Evolutionary conservation across 2,888 invertebrate genomes (phyloP).

Genomic region (Itoplectis maculator): DNA sequence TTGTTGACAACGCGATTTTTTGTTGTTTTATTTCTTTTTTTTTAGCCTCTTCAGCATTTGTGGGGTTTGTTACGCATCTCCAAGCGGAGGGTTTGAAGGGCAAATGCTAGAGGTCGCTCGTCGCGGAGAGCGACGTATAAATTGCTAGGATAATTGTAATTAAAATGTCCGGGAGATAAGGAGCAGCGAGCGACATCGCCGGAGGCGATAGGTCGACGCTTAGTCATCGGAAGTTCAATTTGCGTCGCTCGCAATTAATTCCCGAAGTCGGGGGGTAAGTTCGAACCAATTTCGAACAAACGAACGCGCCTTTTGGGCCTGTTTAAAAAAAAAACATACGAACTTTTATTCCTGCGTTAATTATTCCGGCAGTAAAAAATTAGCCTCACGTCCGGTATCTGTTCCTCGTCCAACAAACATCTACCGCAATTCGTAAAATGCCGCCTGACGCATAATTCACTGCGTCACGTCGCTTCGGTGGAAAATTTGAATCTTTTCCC

Average conservation of each 20-base stretch:
- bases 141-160: conserved; percentile 30
- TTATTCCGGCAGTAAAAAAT: too few species aligned
- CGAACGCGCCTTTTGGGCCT: too few species aligned
- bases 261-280: background rate
- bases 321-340: too few species aligned
- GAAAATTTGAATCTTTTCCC: background rate
- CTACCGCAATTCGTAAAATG: too few species aligned
- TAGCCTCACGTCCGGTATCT: too few species aligned
- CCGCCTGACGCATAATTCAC: too few species aligned
- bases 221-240: conserved; percentile 27
- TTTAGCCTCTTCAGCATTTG: background rate
- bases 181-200: background rate
- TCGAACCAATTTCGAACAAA: background rate
- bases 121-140: background rate
- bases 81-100: conserved; percentile 1
- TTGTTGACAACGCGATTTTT: conserved; percentile 32
- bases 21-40: conserved; percentile 12
- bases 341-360: too few species aligned
- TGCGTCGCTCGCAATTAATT: background rate
- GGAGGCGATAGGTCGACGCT: conserved; percentile 16
- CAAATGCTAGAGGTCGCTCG: conserved; percentile 41
- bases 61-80: background rate
- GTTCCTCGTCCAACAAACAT: too few species aligned
- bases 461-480: too few species aligned
- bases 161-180: conserved; percentile 37